Conservation (phyloP, 2,888 invertebrate species). For the Sericinus montela region DNA sequence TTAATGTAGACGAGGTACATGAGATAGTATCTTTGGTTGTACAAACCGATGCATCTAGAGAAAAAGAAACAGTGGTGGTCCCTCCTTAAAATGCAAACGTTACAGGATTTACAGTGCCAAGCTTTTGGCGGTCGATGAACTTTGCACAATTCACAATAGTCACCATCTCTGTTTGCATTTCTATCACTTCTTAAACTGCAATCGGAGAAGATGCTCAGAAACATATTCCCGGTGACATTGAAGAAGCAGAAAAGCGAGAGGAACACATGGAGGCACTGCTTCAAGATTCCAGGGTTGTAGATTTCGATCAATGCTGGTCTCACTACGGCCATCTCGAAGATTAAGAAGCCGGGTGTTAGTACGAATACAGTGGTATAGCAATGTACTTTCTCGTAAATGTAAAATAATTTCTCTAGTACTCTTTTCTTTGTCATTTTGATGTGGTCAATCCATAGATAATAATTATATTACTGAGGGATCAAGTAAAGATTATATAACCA, state of each 20-base stretch:
- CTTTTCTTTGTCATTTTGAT: slow-evolving; percentile 3
- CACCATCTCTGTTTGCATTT: too few relatives aligned
- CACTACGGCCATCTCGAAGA: slow-evolving; percentile 46
- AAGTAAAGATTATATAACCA: too few relatives aligned
- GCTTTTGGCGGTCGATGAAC: slow-evolving; percentile 84
- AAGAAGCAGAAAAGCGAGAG: slow-evolving; percentile 42
- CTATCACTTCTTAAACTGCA: slow-evolving; percentile 31
- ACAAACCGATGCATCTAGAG: slow-evolving; percentile 89
- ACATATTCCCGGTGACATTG: slow-evolving; percentile 54
- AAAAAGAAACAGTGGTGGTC: slow-evolving; percentile 93
- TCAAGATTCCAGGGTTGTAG: slow-evolving; percentile 32
- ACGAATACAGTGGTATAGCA: slow-evolving; percentile 36
- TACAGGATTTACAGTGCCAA: slow-evolving; percentile 91
- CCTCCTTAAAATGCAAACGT: slow-evolving; percentile 87
- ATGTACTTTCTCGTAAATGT: slow-evolving; percentile 28
- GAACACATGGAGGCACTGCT: slow-evolving; percentile 37
- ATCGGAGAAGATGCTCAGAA: slow-evolving; percentile 41
- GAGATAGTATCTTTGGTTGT: slow-evolving; percentile 89
- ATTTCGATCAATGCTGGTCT: slow-evolving; percentile 36
- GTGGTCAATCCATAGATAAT: too few relatives aligned
- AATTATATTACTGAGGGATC: too few relatives aligned
- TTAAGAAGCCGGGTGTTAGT: slow-evolving; percentile 43
- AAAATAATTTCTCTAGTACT: slow-evolving; percentile 2
- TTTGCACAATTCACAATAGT: slow-evolving; percentile 87
- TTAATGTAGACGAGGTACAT: slow-evolving; percentile 84